Evolutionary conservation across 2,797 vertebrate genomes (phyloP).

Genomic region (Coilia nasus): DNA sequence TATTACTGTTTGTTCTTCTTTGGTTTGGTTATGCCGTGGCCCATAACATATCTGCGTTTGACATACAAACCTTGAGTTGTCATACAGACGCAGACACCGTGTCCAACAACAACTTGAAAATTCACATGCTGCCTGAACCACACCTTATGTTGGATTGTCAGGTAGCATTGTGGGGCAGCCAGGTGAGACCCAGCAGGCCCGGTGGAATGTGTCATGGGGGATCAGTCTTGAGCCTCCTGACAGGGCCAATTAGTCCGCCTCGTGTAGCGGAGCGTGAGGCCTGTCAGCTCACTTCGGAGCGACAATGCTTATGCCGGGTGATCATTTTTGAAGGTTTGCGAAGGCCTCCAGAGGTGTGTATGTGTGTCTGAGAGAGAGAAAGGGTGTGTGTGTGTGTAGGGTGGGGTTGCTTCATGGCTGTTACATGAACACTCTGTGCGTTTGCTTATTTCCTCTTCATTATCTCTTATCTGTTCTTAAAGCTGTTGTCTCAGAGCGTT

Average conservation of each 20-base stretch:
- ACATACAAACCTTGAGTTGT: too few species aligned
- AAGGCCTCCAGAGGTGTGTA: background rate
- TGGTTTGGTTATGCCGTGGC: too few species aligned
- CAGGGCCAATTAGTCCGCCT: slow-evolving; percentile 8
- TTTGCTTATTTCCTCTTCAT: background rate
- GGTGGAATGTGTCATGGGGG: background rate
- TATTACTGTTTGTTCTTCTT: too few species aligned
- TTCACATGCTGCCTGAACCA: too few species aligned
- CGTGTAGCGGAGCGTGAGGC: background rate
- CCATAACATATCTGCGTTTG: too few species aligned
- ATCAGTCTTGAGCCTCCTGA: slow-evolving; percentile 15
- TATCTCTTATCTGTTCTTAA: background rate
- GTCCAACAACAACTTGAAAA: background rate
- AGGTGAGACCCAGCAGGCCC: background rate
- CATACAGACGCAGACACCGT: too few species aligned
- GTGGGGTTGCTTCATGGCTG: background rate
- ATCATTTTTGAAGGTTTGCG: background rate
- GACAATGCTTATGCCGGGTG: background rate
- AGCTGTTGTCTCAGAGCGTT: background rate
- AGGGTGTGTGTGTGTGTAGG: too few species aligned
- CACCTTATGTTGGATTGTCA: background rate
- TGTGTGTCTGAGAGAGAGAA: background rate
- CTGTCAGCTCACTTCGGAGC: background rate
- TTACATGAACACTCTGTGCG: background rate
- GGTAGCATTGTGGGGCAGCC: slow-evolving; percentile 16